A percentile compares a stretch with the other conserved stretches of the same genome.
These are phyloP conservation scores for Oegoconia quadripuncta DNA, from an alignment of 2,888 invertebrate genomes.

Conservation along the genomic window DNA sequence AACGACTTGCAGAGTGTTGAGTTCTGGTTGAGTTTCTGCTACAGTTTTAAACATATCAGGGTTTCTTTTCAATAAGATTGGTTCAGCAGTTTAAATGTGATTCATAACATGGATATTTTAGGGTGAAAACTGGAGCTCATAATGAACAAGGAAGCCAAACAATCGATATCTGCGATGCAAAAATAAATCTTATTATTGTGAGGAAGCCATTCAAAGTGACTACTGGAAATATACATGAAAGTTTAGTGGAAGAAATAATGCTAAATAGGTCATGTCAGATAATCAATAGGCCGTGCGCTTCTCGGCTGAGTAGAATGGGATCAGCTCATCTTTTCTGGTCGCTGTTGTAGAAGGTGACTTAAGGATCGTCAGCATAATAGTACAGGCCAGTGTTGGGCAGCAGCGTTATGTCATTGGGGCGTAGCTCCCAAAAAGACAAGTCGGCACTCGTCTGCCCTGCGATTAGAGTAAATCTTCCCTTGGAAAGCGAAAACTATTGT, in stretches of 20 bases:
- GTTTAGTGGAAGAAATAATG: neutral
- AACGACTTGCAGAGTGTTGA: too few relatives aligned
- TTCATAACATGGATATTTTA: neutral
- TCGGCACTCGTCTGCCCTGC: too few relatives aligned
- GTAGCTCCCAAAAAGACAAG: too few relatives aligned
- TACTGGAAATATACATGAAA: constrained; percentile 1
- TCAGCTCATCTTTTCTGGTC: too few relatives aligned
- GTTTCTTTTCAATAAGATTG: neutral
- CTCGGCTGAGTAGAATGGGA: too few relatives aligned
- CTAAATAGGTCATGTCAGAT: neutral
- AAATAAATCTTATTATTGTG: constrained; percentile 50
- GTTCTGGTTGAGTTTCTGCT: neutral
- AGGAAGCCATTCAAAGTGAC: constrained; percentile 35
- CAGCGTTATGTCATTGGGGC: too few relatives aligned
- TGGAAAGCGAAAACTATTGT: too few relatives aligned
- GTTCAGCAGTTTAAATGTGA: neutral
- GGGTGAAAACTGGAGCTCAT: neutral
- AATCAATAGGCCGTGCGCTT: too few relatives aligned
- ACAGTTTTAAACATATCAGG: neutral
- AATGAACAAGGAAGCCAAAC: constrained; percentile 31
- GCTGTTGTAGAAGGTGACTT: too few relatives aligned
- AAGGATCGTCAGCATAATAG: too few relatives aligned
- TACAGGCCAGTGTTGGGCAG: too few relatives aligned
- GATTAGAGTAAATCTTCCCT: too few relatives aligned
- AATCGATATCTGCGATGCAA: constrained; percentile 23